Percentiles rank a stretch among this genome's conserved stretches.
phyloP scores from a whole-genome alignment of 2,797 vertebrate genomes.

The Enteromius treurensis region DNA sequence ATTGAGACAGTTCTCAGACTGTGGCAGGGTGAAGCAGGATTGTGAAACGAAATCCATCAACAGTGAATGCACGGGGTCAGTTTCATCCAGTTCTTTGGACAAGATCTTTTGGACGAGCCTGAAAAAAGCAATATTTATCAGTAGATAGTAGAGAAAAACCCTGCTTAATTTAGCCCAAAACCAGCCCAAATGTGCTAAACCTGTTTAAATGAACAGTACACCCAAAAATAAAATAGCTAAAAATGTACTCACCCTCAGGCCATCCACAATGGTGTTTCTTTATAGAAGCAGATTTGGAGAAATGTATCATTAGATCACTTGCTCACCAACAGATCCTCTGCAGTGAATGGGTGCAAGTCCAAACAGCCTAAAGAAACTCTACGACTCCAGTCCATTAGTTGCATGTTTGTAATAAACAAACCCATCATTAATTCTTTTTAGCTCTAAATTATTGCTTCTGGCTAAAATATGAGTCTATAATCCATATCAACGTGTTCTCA shows the following conservation, averaged over 20 bases:
- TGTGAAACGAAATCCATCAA: constrained; percentile 71
- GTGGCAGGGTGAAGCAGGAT: constrained; percentile 78
- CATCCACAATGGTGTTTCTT: neutral
- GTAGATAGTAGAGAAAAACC: neutral
- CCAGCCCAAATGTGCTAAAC: neutral
- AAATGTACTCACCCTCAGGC: neutral
- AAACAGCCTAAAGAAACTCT: neutral
- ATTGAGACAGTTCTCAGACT: constrained; percentile 63
- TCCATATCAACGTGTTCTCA: neutral
- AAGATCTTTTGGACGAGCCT: constrained; percentile 74
- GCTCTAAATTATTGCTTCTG: neutral
- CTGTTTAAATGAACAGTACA: neutral
- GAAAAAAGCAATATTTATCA: constrained; percentile 7
- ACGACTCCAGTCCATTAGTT: neutral
- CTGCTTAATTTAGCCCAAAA: neutral
- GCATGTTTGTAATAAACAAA: neutral
- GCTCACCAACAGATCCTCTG: neutral
- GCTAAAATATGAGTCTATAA: neutral
- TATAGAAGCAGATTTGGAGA: neutral
- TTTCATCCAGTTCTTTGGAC: neutral
- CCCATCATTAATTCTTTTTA: neutral
- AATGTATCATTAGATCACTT: neutral
- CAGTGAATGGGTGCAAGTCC: neutral
- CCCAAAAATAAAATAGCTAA: neutral
- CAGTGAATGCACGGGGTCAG: constrained; percentile 47